A percentile compares a stretch with the other conserved stretches of the same genome.
Conservation (phyloP, 2,888 invertebrate species). For the Rhingia rostrata region DNA sequence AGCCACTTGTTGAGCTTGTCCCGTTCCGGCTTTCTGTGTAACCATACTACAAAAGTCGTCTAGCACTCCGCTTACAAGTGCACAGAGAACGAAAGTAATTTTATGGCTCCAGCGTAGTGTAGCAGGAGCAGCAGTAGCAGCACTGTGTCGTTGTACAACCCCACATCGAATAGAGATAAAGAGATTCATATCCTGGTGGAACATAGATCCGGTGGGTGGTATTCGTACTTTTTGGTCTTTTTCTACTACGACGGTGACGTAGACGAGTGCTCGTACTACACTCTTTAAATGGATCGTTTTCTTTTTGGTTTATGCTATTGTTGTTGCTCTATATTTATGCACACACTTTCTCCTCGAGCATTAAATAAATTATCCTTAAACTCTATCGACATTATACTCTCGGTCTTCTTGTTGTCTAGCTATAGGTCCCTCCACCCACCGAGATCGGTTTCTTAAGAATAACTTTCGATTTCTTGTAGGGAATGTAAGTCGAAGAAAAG, state of each 20-base stretch:
- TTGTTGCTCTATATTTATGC: conserved; percentile 49
- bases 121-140: conserved; percentile 23
- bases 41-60: conserved; percentile 52
- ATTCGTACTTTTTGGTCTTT: conserved; percentile 5
- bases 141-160: conserved; percentile 33
- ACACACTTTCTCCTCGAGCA: conserved; percentile 51
- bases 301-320: conserved; percentile 31
- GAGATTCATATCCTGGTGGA: conserved; percentile 30
- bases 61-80: conserved; percentile 50
- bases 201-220: conserved; percentile 36
- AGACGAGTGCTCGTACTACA: conserved; percentile 11
- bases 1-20: conserved; percentile 77
- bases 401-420: conserved; percentile 10
- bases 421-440: conserved; percentile 17
- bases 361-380: conserved; percentile 64
- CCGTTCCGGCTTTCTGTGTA: conserved; percentile 53
- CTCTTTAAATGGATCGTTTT: conserved; percentile 36
- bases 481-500: conserved; percentile 22
- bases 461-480: conserved; percentile 67
- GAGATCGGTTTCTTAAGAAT: conserved; percentile 50
- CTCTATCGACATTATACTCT: conserved; percentile 57
- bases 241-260: conserved; percentile 37
- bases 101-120: conserved; percentile 54
- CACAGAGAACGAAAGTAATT: conserved; percentile 67
- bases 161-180: conserved; percentile 25